Base-by-base conservation (phyloP, 30 jellyfish, hydroid and myxozoan species). In the Turritopsis dohrnii region DNA sequence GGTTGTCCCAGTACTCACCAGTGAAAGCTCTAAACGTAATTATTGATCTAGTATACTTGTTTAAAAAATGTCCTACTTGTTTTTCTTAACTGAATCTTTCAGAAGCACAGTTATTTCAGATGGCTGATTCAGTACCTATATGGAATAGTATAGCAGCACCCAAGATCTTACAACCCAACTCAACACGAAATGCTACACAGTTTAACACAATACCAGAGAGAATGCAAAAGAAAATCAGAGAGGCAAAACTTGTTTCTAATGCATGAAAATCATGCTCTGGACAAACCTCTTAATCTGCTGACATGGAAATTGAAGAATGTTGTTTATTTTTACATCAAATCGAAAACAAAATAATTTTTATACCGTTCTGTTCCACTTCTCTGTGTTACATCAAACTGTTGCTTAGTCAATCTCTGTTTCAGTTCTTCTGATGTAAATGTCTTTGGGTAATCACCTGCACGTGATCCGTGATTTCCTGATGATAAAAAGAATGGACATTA, bases 311-410 rank as follows among this genome's bases (percentile, higher is more conserved):
- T n/a, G n/a, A n/a, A n/a, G n/a, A n/a, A n/a, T n/a, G n/a, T 60
- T 60, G 19, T 60, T 60, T 23, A 60, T 60, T 60, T 0, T 0
- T 21, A 60, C 73, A 18, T 60, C 73, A 18, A 60, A 60, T 21
- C 19, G 21, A 21, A 69, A 69, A 19, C 60, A 41, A 69, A 69
- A 69, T 23, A 69, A 23, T 19, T 77, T n/a, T n/a, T n/a, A n/a
- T 52, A 77, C 97, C 96, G 87, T 53, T 94, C 99, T 30, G 99
- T 94, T 52, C 99, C 99, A 28, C 84, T 53, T 84, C 89, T 95
- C 75, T 94, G 99, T 16, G 99, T 94, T 66, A 94, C 99, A 80
- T 81, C 92, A 71, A 75, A 94, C 81, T 94, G 97, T 65, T 88
- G 94, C 22, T 94, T 87, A 19, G 96, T 88, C 69, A 94, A 76